Base-by-base conservation (phyloP, 2,797 vertebrate species). In the Amniataba percoides region DNA sequence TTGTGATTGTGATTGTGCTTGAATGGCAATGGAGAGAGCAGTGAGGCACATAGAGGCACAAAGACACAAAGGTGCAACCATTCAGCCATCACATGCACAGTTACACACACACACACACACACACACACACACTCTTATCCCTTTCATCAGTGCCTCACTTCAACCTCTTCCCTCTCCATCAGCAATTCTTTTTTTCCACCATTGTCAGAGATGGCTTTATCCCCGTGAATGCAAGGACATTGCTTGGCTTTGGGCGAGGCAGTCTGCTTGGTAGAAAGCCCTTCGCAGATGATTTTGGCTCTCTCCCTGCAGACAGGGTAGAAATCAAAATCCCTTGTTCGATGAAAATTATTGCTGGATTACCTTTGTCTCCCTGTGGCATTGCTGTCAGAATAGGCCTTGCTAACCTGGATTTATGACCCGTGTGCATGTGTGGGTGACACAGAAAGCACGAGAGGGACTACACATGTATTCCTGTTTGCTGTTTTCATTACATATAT, bases 241-340 rank as follows among this genome's bases (percentile, higher is more conserved):
- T 74, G 74, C 88, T 59, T 55, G 85, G 71, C 75, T 86, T 82
- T 71, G 31, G 74, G 63, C 74, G 60, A 25, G 80, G 78, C 78
- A 79, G 83, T 42, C 57, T 5, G 59, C 64, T 73, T 52, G 59
- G 40, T 62, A 77, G 53, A 83, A 88, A 87, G 23, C 71, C 76
- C 53, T 62, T 69, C 5, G 13, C 66, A 63, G 46, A 77, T 85
- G 84, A 92, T 90, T 92, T 74, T 1, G 36, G 57, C 63, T 78
- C 55, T 85, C 81, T 80, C 61, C 45, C 48, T 67, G 70, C 72
- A 74, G 67, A 77, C 58, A 46, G 66, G 81, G 46, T 70, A 59
- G 79, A 82, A 93, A 91, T 92, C 86, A 88, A 76, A 93, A 90
- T 90, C 87, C 61, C 88, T 90, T 89, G 88, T 92, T 90, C 75